A percentile compares a stretch with the other conserved stretches of the same genome.
Evolutionary conservation across 2,113 vertebrate species (phyloP).

Genomic region (Dromas ardeola): DNA sequence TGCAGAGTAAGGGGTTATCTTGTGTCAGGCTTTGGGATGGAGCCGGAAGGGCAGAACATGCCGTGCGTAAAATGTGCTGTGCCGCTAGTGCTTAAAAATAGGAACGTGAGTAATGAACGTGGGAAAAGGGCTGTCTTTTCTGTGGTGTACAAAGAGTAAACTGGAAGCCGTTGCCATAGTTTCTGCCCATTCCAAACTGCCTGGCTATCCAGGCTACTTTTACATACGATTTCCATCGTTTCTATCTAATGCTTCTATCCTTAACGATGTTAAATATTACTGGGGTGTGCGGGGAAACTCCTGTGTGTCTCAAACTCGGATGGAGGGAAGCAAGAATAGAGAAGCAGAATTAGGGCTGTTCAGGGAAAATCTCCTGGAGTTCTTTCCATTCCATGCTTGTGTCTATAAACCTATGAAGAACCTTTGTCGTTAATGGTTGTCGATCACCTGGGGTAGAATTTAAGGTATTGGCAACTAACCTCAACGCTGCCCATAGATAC

Average conservation of each 20-base stretch:
- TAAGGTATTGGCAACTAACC: not conserved
- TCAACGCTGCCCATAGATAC: accelerated
- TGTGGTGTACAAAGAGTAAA: not conserved
- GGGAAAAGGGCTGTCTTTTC: not conserved
- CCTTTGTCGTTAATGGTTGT: not conserved
- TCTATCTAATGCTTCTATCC: not conserved
- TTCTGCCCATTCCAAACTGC: not conserved
- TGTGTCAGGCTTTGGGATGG: not conserved
- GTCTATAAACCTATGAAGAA: not conserved
- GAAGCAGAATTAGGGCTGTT: not conserved
- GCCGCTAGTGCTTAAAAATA: not conserved
- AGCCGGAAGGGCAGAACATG: not conserved
- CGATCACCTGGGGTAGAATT: not conserved
- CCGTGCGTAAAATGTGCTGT: not conserved
- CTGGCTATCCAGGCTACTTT: not conserved
- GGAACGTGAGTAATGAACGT: not conserved
- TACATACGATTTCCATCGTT: accelerated
- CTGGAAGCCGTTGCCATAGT: not conserved
- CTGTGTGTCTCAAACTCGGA: not conserved
- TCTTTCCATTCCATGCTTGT: not conserved
- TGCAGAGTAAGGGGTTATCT: not conserved
- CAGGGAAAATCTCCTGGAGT: not conserved
- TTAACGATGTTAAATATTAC: not conserved
- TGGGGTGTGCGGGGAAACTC: not conserved
- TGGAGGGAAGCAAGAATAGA: not conserved